Percentiles rank a stretch among this genome's conserved stretches.
Conservation (phyloP, 2,113 vertebrate species). For the Gambusia affinis region DNA sequence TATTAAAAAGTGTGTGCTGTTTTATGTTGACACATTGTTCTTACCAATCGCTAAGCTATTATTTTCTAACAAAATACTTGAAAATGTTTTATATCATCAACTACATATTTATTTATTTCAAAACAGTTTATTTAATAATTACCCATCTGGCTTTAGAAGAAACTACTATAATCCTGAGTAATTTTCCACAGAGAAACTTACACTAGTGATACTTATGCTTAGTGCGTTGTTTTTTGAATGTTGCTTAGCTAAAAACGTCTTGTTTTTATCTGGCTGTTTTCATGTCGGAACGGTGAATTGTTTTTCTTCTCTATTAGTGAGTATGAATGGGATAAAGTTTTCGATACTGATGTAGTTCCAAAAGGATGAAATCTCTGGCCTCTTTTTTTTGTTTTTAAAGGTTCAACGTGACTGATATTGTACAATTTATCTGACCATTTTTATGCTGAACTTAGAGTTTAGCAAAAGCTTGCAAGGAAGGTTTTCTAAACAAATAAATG, state of each 20-base stretch:
- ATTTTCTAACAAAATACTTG: not conserved
- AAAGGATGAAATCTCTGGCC: not conserved
- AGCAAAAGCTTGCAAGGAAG: no score
- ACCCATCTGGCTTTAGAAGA: not conserved
- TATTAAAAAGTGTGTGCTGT: constrained; percentile 41
- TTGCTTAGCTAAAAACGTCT: not conserved
- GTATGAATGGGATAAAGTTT: not conserved
- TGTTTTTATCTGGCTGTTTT: not conserved
- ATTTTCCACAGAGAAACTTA: not conserved
- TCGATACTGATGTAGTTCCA: not conserved
- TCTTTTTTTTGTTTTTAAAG: not conserved
- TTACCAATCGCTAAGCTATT: not conserved
- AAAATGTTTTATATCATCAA: no score
- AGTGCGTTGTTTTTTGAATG: not conserved
- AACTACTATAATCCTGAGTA: not conserved
- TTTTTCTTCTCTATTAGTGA: not conserved
- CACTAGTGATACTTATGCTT: not conserved
- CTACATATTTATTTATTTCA: no score
- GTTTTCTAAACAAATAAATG: no score
- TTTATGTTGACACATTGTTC: constrained; percentile 39
- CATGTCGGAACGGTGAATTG: not conserved
- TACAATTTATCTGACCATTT: no score
- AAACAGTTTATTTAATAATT: no score
- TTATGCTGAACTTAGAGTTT: no score
- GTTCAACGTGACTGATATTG: not conserved